phyloP scores from a whole-genome alignment of 2,113 vertebrate species.

The Paraplagusia blochii region DNA sequence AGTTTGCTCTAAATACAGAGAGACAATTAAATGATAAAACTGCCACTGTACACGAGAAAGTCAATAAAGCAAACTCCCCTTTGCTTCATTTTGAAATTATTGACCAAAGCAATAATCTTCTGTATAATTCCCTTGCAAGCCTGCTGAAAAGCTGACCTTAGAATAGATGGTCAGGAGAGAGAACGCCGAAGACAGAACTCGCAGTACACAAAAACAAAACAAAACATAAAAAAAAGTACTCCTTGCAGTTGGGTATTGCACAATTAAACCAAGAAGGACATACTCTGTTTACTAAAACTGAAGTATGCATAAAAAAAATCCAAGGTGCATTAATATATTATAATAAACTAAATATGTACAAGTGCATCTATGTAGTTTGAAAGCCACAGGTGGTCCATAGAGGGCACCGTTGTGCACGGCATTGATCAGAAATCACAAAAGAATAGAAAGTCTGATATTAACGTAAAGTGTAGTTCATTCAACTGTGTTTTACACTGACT shows the following conservation, averaged over 20 bases:
- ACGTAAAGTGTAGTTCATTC: too few species aligned
- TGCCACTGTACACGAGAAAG: constrained; percentile 80
- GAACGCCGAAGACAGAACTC: constrained; percentile 49
- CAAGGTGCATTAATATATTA: too few species aligned
- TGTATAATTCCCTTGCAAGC: constrained; percentile 81
- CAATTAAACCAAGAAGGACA: constrained; percentile 26
- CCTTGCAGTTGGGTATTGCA: constrained; percentile 31
- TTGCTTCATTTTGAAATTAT: constrained; percentile 82
- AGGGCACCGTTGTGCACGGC: too few species aligned
- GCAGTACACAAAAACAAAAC: constrained; percentile 46
- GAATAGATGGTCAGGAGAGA: constrained; percentile 73
- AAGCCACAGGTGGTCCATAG: constrained; percentile 24
- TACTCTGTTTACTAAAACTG: neutral
- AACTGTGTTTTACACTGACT: too few species aligned
- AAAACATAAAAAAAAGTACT: constrained; percentile 29
- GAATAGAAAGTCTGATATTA: too few species aligned
- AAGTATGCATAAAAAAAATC: too few species aligned
- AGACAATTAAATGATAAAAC: constrained; percentile 83
- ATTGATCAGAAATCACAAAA: too few species aligned
- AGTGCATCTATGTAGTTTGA: too few species aligned
- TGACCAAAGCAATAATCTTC: constrained; percentile 83
- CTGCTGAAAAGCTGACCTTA: constrained; percentile 79
- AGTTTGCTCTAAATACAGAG: constrained; percentile 77
- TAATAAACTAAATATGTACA: constrained; percentile 18
- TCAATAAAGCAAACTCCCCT: constrained; percentile 81